These are phyloP conservation scores for Notoglanidium macrostoma DNA, from an alignment of 2,797 vertebrate species.

Conservation along the genomic window DNA sequence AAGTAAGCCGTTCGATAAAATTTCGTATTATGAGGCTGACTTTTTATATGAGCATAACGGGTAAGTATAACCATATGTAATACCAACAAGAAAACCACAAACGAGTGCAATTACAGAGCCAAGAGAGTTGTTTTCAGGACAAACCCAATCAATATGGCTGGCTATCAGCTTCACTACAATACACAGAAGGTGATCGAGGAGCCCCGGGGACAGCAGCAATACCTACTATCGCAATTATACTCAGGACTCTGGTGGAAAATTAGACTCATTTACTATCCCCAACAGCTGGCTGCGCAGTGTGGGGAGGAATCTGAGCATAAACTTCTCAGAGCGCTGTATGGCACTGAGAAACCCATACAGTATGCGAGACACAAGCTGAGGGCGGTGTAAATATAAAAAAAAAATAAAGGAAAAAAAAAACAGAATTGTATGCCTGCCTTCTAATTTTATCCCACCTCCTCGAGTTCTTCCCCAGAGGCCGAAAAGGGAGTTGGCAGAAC, in stretches of 20 bases:
- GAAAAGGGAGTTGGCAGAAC: slow-evolving; percentile 54
- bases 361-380: slow-evolving; percentile 13
- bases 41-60: not conserved
- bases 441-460: slow-evolving; percentile 58
- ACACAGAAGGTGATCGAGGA: slow-evolving; percentile 37
- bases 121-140: slow-evolving; percentile 44
- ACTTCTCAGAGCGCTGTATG: slow-evolving; percentile 18
- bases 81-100: slow-evolving; percentile 26
- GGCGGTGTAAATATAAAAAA: not conserved
- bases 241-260: slow-evolving; percentile 35
- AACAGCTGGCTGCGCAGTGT: slow-evolving; percentile 8
- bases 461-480: slow-evolving; percentile 53
- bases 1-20: not conserved
- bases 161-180: slow-evolving; percentile 46
- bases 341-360: slow-evolving; percentile 6
- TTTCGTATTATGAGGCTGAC: not conserved
- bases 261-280: slow-evolving; percentile 30
- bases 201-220: slow-evolving; percentile 32
- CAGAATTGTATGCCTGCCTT: slow-evolving; percentile 54
- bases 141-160: slow-evolving; percentile 55
- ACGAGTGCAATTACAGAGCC: slow-evolving; percentile 46
- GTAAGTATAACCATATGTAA: not conserved
- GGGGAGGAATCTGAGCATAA: not conserved
- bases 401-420: slow-evolving; percentile 11
- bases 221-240: slow-evolving; percentile 43